Percentiles rank a stretch among this genome's conserved stretches.
Conservation (phyloP, 2,797 vertebrate genomes). For the Cryptoprocta ferox region DNA sequence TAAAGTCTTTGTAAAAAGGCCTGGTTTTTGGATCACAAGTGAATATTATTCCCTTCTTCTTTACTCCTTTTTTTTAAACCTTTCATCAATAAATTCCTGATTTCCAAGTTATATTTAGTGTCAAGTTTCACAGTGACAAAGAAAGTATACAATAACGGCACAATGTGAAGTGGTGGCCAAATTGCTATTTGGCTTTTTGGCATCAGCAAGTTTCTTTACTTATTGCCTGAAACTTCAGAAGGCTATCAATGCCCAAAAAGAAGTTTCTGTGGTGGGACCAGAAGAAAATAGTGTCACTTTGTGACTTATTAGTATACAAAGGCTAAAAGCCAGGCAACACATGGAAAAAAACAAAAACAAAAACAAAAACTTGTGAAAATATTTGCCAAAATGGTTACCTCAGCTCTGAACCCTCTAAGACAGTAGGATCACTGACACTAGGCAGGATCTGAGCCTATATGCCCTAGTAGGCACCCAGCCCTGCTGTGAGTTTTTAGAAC, state of each 20-base stretch:
- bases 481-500: not conserved
- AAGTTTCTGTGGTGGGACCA: not conserved
- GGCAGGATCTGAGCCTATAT: rapidly evolving
- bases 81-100: not conserved
- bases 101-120: not conserved
- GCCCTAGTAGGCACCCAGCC: not conserved
- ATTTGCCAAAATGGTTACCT: not conserved
- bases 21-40: not conserved
- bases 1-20: not conserved
- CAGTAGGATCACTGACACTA: not conserved
- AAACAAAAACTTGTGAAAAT: not conserved
- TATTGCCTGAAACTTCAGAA: not conserved
- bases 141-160: not conserved
- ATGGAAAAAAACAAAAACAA: not conserved
- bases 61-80: not conserved
- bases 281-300: not conserved
- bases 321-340: not conserved
- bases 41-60: not conserved
- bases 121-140: not conserved
- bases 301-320: not conserved
- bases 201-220: not conserved
- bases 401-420: not conserved
- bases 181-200: not conserved
- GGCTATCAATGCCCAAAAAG: not conserved
- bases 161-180: not conserved